Conservation (phyloP, 2,797 vertebrate species). For the Dryobates pubescens region DNA sequence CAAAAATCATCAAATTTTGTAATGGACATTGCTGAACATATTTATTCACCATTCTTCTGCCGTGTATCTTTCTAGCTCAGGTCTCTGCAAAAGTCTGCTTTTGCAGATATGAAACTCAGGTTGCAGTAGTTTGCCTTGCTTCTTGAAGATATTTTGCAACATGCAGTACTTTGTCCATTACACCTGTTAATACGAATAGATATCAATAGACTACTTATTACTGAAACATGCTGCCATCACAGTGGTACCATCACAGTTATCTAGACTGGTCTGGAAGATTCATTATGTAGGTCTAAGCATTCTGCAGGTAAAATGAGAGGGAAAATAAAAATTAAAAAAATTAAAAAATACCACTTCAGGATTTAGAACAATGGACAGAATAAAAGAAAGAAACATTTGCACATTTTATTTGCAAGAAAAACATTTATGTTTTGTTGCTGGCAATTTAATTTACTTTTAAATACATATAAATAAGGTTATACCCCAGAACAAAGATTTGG, state of each 20-base stretch:
- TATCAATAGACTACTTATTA: not conserved
- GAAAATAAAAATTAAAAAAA: not conserved
- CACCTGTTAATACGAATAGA: not conserved
- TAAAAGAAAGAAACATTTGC: not conserved
- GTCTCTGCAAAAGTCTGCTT: not conserved
- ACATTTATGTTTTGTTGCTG: not conserved
- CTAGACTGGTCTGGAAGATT: not conserved
- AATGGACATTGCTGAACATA: not conserved
- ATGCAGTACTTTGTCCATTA: not conserved
- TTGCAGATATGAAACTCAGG: not conserved
- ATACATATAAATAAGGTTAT: not conserved
- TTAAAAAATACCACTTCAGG: not conserved
- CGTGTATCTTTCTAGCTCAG: not conserved
- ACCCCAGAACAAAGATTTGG: slow-evolving; percentile 2
- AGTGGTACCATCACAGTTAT: not conserved
- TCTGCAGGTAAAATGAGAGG: not conserved
- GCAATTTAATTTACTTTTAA: not conserved
- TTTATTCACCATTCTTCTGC: not conserved
- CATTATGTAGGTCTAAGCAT: not conserved
- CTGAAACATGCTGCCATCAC: not conserved
- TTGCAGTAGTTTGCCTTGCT: not conserved
- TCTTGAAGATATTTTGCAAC: not conserved
- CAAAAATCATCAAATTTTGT: not conserved
- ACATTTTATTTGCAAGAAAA: not conserved
- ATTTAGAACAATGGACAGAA: not conserved